phyloP scores from a whole-genome alignment of 2,113 vertebrate species.

The Parotia lawesii region DNA sequence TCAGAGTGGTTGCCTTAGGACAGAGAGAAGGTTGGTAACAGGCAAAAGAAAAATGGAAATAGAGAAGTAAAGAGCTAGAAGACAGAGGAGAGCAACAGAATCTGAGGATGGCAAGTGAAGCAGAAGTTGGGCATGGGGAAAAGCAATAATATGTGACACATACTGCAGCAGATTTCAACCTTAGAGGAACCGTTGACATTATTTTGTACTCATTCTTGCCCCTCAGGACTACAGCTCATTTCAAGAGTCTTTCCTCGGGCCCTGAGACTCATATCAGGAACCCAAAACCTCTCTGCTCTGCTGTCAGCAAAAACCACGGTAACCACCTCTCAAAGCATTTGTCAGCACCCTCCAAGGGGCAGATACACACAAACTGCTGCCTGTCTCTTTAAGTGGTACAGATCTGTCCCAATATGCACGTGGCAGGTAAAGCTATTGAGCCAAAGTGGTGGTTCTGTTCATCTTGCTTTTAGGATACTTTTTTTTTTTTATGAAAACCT shows the following conservation, averaged over 20 bases:
- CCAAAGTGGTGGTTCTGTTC: background rate
- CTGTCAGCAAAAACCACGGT: background rate
- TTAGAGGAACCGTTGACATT: background rate
- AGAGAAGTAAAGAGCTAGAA: background rate
- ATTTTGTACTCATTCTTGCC: background rate
- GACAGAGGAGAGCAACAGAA: background rate
- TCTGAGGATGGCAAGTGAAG: background rate
- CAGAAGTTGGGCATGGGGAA: background rate
- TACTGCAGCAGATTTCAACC: background rate
- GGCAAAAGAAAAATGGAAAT: background rate
- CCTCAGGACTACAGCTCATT: background rate
- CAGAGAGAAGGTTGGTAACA: background rate
- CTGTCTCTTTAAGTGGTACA: background rate
- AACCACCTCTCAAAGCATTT: background rate
- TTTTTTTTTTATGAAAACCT: background rate
- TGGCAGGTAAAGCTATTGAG: background rate
- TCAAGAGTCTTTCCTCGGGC: background rate
- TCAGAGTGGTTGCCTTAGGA: background rate
- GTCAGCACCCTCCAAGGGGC: background rate
- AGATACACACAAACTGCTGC: background rate
- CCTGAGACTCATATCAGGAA: slow-evolving; percentile 45
- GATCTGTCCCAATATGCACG: background rate
- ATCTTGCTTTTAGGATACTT: background rate
- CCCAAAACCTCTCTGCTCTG: background rate
- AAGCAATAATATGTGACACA: background rate